These are phyloP conservation scores for Ericerus pela DNA, from an alignment of 1,140 invertebrate species.

Conservation along the genomic window DNA sequence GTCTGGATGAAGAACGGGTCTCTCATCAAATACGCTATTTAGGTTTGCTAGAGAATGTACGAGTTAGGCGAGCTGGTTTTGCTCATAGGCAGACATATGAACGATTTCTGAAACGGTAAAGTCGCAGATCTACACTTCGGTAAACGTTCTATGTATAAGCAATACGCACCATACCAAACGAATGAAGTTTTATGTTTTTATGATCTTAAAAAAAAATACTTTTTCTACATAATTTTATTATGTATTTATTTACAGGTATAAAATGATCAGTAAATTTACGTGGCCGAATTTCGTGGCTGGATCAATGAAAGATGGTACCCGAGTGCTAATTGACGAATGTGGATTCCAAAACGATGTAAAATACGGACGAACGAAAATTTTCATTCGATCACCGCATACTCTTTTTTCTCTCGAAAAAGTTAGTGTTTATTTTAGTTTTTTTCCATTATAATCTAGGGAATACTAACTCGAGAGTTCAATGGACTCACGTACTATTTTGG, in stretches of 20 bases:
- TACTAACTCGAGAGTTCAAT: too few species aligned
- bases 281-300: constrained; percentile 83
- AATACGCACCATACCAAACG: too few species aligned
- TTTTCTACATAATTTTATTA: too few species aligned
- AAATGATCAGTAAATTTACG: constrained; percentile 84
- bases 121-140: too few species aligned
- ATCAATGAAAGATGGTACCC: constrained; percentile 62
- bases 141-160: too few species aligned
- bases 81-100: constrained; percentile 81
- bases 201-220: too few species aligned
- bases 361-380: constrained; percentile 88
- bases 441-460: too few species aligned
- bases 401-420: constrained; percentile 73
- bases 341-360: constrained; percentile 70
- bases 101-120: constrained; percentile 61
- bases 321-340: constrained; percentile 65
- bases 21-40: constrained; percentile 82
- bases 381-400: constrained; percentile 78
- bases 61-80: constrained; percentile 85
- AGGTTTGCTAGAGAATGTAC: constrained; percentile 81
- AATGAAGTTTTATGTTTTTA: too few species aligned
- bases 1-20: constrained; percentile 64
- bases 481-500: too few species aligned
- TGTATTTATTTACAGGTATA: constrained; percentile 54
- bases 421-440: too few species aligned